Percentiles rank a stretch among this genome's conserved stretches.
These are phyloP conservation scores for Telenomus remus DNA, from an alignment of 1,140 invertebrate species.

Conservation along the genomic window DNA sequence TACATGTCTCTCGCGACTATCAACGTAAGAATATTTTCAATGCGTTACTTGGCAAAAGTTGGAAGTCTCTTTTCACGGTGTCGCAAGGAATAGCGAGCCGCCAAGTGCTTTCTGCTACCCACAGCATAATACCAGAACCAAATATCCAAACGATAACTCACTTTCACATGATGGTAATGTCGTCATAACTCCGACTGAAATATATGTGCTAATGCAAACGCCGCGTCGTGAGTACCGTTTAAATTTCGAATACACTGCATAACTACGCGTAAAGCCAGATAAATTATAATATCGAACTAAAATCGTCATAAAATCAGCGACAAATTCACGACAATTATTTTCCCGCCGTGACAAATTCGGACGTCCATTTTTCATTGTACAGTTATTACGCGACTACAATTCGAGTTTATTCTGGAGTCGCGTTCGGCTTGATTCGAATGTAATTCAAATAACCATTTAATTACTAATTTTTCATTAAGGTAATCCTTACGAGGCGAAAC, in stretches of 20 bases:
- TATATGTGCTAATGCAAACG: conserved; percentile 32
- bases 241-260: conserved; percentile 27
- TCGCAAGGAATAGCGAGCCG: conserved; percentile 4
- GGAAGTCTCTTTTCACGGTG: conserved; percentile 6
- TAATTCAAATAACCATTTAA: too few species aligned
- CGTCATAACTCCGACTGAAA: conserved; percentile 20
- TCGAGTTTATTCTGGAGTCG: conserved; percentile 17
- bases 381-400: not conserved
- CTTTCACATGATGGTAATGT: conserved; percentile 38
- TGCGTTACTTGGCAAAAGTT: conserved; percentile 19
- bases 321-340: not conserved
- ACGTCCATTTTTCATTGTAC: too few species aligned
- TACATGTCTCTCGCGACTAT: conserved; percentile 1
- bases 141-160: conserved; percentile 38
- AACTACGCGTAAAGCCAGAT: conserved; percentile 11
- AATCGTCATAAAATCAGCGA: conserved; percentile 9
- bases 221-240: conserved; percentile 20
- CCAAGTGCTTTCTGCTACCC: conserved; percentile 1
- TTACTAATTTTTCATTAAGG: too few species aligned
- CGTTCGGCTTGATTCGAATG: conserved; percentile 27
- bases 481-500: conserved; percentile 3
- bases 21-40: conserved; percentile 22
- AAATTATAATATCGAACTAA: conserved; percentile 19
- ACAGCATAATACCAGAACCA: conserved; percentile 4
- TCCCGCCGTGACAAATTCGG: too few species aligned